A percentile compares a stretch with the other conserved stretches of the same genome.
Conservation (phyloP, 2,113 vertebrate genomes). For the Lucifuga dentata region DNA sequence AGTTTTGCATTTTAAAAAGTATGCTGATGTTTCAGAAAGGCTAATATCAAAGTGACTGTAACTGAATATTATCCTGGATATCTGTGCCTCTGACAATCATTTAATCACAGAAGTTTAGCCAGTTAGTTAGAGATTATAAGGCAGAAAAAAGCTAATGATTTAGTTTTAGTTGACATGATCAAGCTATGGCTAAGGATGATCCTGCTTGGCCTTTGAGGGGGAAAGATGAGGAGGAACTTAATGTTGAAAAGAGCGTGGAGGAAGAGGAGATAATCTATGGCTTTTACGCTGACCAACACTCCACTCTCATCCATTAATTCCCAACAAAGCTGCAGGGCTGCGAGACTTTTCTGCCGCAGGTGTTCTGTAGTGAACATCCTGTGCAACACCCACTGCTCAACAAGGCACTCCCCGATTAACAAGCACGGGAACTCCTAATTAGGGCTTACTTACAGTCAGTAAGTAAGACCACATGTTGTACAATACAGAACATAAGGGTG, state of each 20-base stretch:
- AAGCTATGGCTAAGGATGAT: conserved; percentile 17
- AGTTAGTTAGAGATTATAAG: no score
- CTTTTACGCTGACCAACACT: conserved; percentile 38
- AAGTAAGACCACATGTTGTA: not conserved
- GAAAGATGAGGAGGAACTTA: conserved; percentile 19
- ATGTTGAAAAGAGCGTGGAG: conserved; percentile 5
- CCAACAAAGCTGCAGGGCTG: conserved; percentile 59
- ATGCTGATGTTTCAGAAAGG: not conserved
- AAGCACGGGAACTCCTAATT: conserved; percentile 20
- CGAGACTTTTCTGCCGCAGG: conserved; percentile 23
- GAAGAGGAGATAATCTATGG: conserved; percentile 58
- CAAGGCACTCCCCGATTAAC: conserved; percentile 36
- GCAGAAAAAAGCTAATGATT: no score
- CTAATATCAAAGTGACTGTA: not conserved
- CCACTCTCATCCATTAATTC: conserved; percentile 66
- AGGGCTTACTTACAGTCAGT: conserved; percentile 9
- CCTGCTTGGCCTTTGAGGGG: conserved; percentile 16
- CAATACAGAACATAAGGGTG: not conserved
- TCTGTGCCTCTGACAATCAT: not conserved
- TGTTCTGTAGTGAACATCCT: conserved; percentile 45
- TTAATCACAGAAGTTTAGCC: not conserved
- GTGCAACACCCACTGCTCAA: not conserved
- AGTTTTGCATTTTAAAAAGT: not conserved
- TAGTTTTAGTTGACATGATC: not conserved
- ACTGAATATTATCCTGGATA: not conserved